Evolutionary conservation across 2,113 vertebrate genomes (phyloP), one percentile per base, ranked within the genome.

Genomic region (Podiceps cristatus): DNA sequence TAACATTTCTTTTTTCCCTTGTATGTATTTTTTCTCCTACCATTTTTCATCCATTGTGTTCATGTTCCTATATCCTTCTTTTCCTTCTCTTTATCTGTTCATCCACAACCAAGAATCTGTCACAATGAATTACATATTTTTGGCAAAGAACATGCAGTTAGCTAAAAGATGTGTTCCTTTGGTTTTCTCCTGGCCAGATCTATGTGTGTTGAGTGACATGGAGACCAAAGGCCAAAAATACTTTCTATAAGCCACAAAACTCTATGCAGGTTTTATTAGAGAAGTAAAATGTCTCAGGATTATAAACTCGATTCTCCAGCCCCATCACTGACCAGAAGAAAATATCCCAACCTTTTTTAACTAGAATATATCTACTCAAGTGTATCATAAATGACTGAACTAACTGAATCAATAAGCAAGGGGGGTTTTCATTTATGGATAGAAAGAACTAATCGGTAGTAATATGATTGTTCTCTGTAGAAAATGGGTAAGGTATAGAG

Each of bases 401-500:
- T 93, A 96, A 93, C 86, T 90, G 71, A 97, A 97, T 97, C 95
- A 96, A 97, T 97, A 96, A 90, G 59, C 77, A 92, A 82, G 87
- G 45, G 18, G 25, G 7, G 53, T 49, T 69, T 74, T 86, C 82
- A 96, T 94, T 95, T 95, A 96, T 94, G 85, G 92, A 91, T 45
- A 89, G 81, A 68, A 92, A 95, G 77, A 88, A 75, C 47, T 92
- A 78, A 94, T 96, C 88, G 75, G 73, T 94, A 90, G 91, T 92
- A 92, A 93, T 69, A 97, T 91, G 86, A 97, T 94, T 94, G 93
- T 88, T 88, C 93, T 95, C 60, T 55, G 22, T 86, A 93, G 95
- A 97, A 96, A 96, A 92, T 68, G 80, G 88, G 86, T 87, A 96
- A 97, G 93, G 96, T 97, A 87, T 93, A 95, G 89, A 97, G 95